Base-by-base conservation (phyloP, 2,797 vertebrate genomes). In the Champsocephalus gunnari region DNA sequence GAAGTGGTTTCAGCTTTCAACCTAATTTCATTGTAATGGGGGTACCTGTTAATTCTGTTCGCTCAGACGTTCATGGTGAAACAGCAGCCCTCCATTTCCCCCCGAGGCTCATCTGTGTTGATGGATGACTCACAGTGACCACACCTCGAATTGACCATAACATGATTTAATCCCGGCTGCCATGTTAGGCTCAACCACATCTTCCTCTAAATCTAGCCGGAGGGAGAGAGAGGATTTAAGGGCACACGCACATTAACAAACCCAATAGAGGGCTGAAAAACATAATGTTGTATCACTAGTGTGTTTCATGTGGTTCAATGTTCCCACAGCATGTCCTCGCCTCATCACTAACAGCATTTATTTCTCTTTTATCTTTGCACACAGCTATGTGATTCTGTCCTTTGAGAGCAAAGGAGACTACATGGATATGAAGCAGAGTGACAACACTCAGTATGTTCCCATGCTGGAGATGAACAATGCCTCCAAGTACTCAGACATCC, bases 361-460 rank as follows among this genome's bases (percentile, higher is more conserved):
- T 24, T 67, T 19, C 12, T 13, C 41, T 6, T 73, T 24, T 66
- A 6, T 79, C 34, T 87, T 34, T 71, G 12, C 41, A 13, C 88
- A 95, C 93, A 99, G 98, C 82, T 99, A 99, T 7, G 98, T 99
- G 86, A 98, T 99, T 92, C 86, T 99, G 74, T 99, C 98, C 10
- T 99, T 99, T 72, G 98, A 99, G 93, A 96, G 97, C 87, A 99
- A 97, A 79, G 96, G 96, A 2, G 98, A 99, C 88, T 99, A 99
- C 88, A 99, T 99, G 98, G 98, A 99, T 81, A 99, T 99, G 98
- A 99, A 99, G 92, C 97, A 98, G 87, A 96, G 94, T 0, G 98
- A 99, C 54, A 95, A 94, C 58, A 99, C 97, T 47, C 98, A 99
- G 77, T 99, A 99, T 0, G 97, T 99, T 19, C 98, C 98, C 49